Evolutionary conservation across 1,140 invertebrate genomes (phyloP).

Genomic region (Cotesia typhae): DNA sequence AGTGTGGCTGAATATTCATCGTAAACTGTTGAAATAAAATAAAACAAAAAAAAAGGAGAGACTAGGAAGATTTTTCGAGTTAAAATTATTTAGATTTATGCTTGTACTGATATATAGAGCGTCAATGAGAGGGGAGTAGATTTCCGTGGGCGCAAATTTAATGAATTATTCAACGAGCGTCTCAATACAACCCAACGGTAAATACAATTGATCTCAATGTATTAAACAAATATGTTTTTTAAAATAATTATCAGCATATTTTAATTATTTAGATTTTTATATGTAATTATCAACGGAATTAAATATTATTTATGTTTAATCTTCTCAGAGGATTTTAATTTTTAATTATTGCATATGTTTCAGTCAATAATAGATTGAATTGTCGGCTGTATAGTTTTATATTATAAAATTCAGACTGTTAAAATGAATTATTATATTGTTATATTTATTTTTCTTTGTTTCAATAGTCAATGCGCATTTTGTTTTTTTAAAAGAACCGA

Average conservation of each 20-base stretch:
- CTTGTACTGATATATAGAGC: slow-evolving; percentile 51
- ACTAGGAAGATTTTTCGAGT: slow-evolving; percentile 56
- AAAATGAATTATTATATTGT: background rate
- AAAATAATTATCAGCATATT: slow-evolving; percentile 17
- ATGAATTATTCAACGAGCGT: slow-evolving; percentile 61
- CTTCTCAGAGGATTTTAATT: too few species aligned
- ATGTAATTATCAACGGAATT: too few species aligned
- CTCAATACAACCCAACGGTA: slow-evolving; percentile 39
- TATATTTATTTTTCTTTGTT: background rate
- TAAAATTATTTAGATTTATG: slow-evolving; percentile 63
- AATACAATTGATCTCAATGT: slow-evolving; percentile 40
- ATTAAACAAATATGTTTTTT: slow-evolving; percentile 50
- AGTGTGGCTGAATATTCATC: too few species aligned
- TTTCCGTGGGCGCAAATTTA: slow-evolving; percentile 61
- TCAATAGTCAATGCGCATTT: slow-evolving; percentile 35
- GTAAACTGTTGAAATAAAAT: slow-evolving; percentile 4
- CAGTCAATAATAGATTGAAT: too few species aligned
- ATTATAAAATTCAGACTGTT: too few species aligned
- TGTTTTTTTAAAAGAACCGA: slow-evolving; percentile 46
- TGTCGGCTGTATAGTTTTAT: too few species aligned
- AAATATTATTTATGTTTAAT: too few species aligned
- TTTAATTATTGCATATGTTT: too few species aligned
- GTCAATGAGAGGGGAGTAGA: slow-evolving; percentile 50
- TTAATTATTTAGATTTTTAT: too few species aligned
- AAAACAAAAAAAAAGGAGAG: background rate